Conservation (phyloP, 53 echinoderm and acorn worm species). For the Stichopus horrens region DNA sequence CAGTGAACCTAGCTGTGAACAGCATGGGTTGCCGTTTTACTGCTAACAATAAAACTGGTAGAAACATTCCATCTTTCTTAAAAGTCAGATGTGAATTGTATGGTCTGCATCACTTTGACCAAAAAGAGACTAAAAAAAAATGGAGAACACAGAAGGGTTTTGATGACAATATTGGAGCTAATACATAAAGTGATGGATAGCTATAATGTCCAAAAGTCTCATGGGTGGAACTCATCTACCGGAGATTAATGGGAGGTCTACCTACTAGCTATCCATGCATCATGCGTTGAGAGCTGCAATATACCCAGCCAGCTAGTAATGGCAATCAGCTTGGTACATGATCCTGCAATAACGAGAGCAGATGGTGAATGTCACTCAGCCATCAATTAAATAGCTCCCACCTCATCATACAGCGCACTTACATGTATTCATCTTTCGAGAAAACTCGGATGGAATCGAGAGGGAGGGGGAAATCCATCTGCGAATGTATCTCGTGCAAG, state of each 20-base stretch:
- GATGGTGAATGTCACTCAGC: conserved; percentile 28
- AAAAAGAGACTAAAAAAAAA: not conserved
- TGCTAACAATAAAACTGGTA: no score
- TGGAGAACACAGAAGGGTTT: not conserved
- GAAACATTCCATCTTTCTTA: no score
- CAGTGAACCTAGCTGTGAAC: no score
- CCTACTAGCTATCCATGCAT: not conserved
- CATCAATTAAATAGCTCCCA: conserved; percentile 34
- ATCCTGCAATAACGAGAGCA: conserved; percentile 30
- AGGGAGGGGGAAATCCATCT: no score
- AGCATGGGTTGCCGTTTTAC: no score
- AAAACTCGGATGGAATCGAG: no score
- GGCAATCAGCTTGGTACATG: not conserved
- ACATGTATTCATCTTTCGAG: no score
- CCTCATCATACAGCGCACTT: not conserved
- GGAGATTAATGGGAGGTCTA: not conserved
- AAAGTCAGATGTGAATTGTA: no score
- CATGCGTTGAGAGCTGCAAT: not conserved
- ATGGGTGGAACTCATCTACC: not conserved
- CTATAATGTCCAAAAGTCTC: not conserved
- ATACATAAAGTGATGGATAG: not conserved
- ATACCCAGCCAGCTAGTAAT: not conserved
- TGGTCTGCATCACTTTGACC: not conserved
- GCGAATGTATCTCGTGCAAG: no score
- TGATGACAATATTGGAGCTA: not conserved